phyloP scores from a whole-genome alignment of 64 coral and sea anemone species.

The Platygyra sinensis region DNA sequence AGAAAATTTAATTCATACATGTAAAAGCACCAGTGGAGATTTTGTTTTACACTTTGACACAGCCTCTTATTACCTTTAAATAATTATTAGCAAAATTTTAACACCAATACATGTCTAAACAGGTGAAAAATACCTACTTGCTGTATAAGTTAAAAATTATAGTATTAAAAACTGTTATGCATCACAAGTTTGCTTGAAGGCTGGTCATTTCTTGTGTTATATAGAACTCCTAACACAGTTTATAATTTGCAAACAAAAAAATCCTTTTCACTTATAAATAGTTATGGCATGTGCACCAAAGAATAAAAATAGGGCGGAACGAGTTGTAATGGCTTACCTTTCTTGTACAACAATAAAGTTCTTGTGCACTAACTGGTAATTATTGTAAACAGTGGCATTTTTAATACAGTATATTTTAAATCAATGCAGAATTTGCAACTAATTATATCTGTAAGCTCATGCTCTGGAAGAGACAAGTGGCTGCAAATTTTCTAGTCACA shows the following conservation, averaged over 20 bases:
- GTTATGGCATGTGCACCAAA: neutral
- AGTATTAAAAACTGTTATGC: conserved; percentile 23
- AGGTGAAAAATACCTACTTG: neutral
- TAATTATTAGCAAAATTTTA: neutral
- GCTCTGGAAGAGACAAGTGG: too few relatives aligned
- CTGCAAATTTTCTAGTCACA: too few relatives aligned
- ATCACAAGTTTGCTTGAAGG: neutral
- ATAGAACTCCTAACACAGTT: neutral
- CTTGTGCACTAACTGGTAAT: too few relatives aligned
- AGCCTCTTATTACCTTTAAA: neutral
- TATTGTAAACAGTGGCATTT: too few relatives aligned
- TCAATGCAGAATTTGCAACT: too few relatives aligned
- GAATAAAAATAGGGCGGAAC: neutral
- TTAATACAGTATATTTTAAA: too few relatives aligned
- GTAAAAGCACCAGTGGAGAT: too few relatives aligned
- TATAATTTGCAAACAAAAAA: neutral
- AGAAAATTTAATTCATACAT: too few relatives aligned
- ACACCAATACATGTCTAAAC: neutral
- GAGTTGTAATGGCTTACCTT: too few relatives aligned
- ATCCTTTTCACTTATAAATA: neutral
- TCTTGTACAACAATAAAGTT: too few relatives aligned
- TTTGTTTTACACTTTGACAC: neutral
- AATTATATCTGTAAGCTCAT: too few relatives aligned
- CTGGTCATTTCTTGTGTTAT: neutral
- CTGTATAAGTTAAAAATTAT: neutral